Conservation (phyloP, 2,113 vertebrate species). For the Passerina amoena region DNA sequence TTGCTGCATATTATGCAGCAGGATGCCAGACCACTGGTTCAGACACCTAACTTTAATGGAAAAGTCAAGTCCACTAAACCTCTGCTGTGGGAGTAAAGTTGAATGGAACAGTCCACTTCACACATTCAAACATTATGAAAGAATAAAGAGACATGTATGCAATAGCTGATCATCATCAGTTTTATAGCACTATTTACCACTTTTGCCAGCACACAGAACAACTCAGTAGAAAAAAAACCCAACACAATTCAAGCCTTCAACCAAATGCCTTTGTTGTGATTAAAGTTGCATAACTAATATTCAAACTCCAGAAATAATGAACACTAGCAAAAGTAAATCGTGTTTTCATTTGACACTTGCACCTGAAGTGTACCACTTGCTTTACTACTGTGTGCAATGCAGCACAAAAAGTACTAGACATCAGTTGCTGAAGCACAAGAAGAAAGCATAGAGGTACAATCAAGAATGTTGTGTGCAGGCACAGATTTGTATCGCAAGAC, state of each 20-base stretch:
- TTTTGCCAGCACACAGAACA: slow-evolving; percentile 7
- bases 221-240: neutral
- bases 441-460: neutral
- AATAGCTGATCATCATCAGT: neutral
- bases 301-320: neutral
- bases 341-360: neutral
- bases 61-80: neutral
- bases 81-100: neutral
- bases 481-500: neutral
- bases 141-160: neutral
- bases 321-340: neutral
- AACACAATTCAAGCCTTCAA: neutral
- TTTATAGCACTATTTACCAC: neutral
- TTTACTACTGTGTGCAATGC: neutral
- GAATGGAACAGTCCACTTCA: neutral
- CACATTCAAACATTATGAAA: neutral
- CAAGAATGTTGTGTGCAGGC: neutral
- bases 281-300: neutral
- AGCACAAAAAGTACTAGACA: neutral
- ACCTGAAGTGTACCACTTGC: neutral
- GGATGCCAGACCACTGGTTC: neutral
- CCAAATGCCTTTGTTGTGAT: neutral
- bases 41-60: neutral
- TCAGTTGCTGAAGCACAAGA: neutral
- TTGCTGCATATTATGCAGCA: slow-evolving; percentile 19